These are phyloP conservation scores for Papilio helenus DNA, from an alignment of 1,140 invertebrate species.

Conservation along the genomic window DNA sequence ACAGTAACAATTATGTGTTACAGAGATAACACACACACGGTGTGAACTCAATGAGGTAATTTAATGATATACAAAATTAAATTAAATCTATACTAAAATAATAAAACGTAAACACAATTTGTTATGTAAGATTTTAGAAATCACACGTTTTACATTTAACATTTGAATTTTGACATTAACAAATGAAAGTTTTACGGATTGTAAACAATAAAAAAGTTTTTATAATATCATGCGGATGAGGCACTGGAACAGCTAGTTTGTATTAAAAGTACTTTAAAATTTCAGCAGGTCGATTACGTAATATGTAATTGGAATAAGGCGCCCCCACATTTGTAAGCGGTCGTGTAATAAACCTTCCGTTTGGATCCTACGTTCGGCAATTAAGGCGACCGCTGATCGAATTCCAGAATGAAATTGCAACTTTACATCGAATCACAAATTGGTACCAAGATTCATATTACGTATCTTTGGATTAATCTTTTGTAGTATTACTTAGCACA, in stretches of 20 bases:
- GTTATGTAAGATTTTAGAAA: no score
- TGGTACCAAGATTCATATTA: neutral
- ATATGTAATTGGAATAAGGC: neutral
- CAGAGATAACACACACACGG: neutral
- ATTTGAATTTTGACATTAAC: no score
- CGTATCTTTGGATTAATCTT: neutral
- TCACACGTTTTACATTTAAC: no score
- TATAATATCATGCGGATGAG: no score
- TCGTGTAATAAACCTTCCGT: neutral
- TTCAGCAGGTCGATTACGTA: neutral
- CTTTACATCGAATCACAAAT: constrained; percentile 14
- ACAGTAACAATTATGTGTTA: neutral
- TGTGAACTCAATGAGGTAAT: neutral
- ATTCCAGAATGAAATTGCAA: constrained; percentile 23
- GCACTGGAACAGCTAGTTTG: no score
- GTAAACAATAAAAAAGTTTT: no score
- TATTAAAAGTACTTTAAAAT: neutral
- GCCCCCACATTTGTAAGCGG: neutral
- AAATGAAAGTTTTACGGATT: no score
- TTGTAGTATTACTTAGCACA: neutral
- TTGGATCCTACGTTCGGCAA: constrained; percentile 19
- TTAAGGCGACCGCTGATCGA: constrained; percentile 1
- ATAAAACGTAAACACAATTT: no score
- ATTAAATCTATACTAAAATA: no score
- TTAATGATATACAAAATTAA: no score